These are phyloP conservation scores for Mythimna loreyi DNA, from an alignment of 2,888 invertebrate species.

Conservation along the genomic window DNA sequence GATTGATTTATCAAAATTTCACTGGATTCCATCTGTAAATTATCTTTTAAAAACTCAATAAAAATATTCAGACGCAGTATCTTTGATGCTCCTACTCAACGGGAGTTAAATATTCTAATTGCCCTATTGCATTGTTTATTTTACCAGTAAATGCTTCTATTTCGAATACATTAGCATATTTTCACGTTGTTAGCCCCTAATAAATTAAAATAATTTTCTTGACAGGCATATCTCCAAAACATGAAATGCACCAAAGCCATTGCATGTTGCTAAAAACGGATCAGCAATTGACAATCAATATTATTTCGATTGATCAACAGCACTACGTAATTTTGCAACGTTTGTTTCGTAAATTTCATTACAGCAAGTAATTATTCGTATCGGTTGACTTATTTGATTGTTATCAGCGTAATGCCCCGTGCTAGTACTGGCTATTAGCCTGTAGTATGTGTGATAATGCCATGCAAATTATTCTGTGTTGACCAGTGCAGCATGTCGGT, in stretches of 20 bases:
- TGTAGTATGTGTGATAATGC: constrained; percentile 59
- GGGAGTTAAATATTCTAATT: constrained; percentile 15
- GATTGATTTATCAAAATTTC: background rate
- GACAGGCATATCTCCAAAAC: constrained; percentile 6
- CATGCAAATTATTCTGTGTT: constrained; percentile 62
- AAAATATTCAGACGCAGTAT: background rate
- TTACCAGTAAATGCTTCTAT: background rate
- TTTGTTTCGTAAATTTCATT: constrained; percentile 75
- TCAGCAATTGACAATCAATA: constrained; percentile 47
- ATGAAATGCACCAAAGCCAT: constrained; percentile 10
- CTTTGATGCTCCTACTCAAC: background rate
- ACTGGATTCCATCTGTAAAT: background rate
- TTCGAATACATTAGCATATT: background rate
- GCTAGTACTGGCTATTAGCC: constrained; percentile 44
- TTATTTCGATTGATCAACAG: constrained; percentile 61
- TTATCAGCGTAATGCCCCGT: constrained; percentile 67
- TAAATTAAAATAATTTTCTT: constrained; percentile 6
- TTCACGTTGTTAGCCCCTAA: background rate
- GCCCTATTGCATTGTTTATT: constrained; percentile 7
- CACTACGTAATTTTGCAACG: constrained; percentile 59
- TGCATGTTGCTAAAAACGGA: constrained; percentile 39
- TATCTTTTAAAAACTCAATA: background rate
- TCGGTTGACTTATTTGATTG: constrained; percentile 75
- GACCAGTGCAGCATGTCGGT: constrained; percentile 44
- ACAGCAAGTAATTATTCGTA: constrained; percentile 75